A percentile compares a stretch with the other conserved stretches of the same genome.
phyloP scores from a whole-genome alignment of 2,113 vertebrate genomes.

The Dunckerocampus dactyliophorus region DNA sequence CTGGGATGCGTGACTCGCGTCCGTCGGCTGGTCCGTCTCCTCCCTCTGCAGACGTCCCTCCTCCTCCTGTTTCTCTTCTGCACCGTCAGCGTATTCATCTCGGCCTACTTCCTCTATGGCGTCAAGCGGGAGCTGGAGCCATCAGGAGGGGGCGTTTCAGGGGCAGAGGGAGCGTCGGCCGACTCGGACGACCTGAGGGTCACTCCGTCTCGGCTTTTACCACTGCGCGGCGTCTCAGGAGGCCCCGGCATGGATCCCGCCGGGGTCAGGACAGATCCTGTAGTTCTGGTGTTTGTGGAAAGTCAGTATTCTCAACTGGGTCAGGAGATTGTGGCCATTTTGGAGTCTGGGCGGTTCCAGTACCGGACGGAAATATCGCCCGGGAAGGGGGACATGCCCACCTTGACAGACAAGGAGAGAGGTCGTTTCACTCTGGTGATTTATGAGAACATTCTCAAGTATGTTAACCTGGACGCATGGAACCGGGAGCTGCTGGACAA shows the following conservation, averaged over 20 bases:
- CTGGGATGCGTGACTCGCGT: conserved; percentile 80
- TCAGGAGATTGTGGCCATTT: conserved; percentile 95
- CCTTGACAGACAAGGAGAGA: conserved; percentile 87
- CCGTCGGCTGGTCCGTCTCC: conserved; percentile 89
- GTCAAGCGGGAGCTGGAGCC: conserved; percentile 93
- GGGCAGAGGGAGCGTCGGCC: conserved; percentile 67
- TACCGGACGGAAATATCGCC: conserved; percentile 95
- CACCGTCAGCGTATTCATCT: conserved; percentile 92
- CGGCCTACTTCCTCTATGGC: conserved; percentile 97
- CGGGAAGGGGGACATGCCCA: conserved; percentile 97
- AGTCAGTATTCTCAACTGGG: conserved; percentile 96
- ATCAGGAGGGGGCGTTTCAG: conserved; percentile 76
- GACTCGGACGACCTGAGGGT: conserved; percentile 83
- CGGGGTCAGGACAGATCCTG: conserved; percentile 84
- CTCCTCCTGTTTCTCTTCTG: conserved; percentile 94
- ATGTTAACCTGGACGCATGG: conserved; percentile 96
- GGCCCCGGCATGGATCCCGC: conserved; percentile 65
- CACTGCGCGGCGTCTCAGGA: conserved; percentile 71
- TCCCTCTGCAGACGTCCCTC: conserved; percentile 90
- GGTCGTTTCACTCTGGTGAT: conserved; percentile 92
- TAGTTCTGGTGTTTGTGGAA: conserved; percentile 96
- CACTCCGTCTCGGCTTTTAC: conserved; percentile 83
- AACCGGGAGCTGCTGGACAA: conserved; percentile 98
- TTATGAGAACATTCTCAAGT: conserved; percentile 97
- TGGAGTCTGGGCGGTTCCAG: conserved; percentile 93